Percentiles rank a stretch among this genome's conserved stretches.
phyloP scores from a whole-genome alignment of 2,888 invertebrate species.

The Apamea crenata region DNA sequence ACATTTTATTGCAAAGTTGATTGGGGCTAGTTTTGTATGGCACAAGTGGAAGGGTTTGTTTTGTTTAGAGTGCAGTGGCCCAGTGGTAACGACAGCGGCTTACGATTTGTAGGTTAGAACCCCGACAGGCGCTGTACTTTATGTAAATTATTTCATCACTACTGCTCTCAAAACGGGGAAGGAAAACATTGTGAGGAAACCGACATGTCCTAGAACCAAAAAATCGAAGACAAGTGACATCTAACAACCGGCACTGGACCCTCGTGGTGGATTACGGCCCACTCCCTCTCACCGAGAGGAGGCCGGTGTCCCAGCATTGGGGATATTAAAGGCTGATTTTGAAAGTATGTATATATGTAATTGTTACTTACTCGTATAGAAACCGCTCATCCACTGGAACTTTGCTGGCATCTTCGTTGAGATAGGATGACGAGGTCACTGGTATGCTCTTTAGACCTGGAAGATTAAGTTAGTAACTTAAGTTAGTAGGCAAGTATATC shows the following conservation, averaged over 20 bases:
- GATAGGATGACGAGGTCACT: constrained; percentile 93
- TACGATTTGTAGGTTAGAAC: too few species aligned
- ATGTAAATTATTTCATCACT: background rate
- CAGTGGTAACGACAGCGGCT: background rate
- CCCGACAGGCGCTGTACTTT: background rate
- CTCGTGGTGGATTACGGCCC: too few species aligned
- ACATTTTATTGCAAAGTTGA: background rate
- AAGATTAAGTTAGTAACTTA: too few species aligned
- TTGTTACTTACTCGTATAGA: constrained; percentile 92
- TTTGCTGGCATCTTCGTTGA: constrained; percentile 92
- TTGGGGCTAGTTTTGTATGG: too few species aligned
- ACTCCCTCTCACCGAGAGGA: background rate
- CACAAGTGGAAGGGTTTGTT: background rate
- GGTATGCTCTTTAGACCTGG: constrained; percentile 91
- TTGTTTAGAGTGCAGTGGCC: background rate
- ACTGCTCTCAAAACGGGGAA: background rate
- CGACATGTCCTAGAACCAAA: too few species aligned
- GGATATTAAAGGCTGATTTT: background rate
- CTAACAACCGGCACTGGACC: background rate
- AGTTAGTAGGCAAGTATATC: too few species aligned
- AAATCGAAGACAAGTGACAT: too few species aligned
- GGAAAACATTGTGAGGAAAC: too few species aligned
- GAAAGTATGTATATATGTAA: background rate
- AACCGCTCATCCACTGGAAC: constrained; percentile 98
- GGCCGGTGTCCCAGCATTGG: too few species aligned